Percentiles rank a stretch among this genome's conserved stretches.
Evolutionary conservation across 64 coral and sea anemone species (phyloP).

Genomic region (Trachythela sp.): DNA sequence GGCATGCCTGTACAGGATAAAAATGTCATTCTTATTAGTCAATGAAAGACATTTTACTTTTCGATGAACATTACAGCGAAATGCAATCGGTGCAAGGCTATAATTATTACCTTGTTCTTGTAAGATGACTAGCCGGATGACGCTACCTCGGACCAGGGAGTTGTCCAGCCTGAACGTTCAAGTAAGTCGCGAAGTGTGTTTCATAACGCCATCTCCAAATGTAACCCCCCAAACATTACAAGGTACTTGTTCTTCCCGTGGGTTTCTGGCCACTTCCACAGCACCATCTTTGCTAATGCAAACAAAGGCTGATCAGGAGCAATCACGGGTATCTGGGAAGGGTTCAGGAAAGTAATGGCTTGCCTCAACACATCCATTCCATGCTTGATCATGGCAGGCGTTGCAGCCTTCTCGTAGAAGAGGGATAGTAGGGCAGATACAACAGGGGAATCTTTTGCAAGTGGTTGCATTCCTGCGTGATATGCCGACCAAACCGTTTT

Average conservation of each 20-base stretch:
- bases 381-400: too few species aligned
- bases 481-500: background rate
- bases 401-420: too few species aligned
- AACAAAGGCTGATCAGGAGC: conserved; percentile 54
- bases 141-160: conserved; percentile 58
- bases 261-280: conserved; percentile 53
- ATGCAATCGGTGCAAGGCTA: conserved; percentile 33
- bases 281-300: conserved; percentile 51
- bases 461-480: background rate
- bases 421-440: conserved; percentile 31
- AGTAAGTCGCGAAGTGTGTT: conserved; percentile 55
- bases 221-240: conserved; percentile 54
- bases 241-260: conserved; percentile 41
- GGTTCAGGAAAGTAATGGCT: background rate
- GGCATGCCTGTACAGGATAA: too few species aligned
- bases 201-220: conserved; percentile 57
- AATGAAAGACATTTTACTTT: background rate
- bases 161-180: conserved; percentile 56
- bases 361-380: too few species aligned
- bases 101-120: conserved; percentile 26
- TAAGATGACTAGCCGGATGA: conserved; percentile 27
- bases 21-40: background rate
- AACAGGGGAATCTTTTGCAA: conserved; percentile 28
- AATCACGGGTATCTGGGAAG: conserved; percentile 49
- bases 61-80: conserved; percentile 15